These are phyloP conservation scores for Paraplagusia blochii DNA, from an alignment of 2,113 vertebrate species.

Conservation along the genomic window DNA sequence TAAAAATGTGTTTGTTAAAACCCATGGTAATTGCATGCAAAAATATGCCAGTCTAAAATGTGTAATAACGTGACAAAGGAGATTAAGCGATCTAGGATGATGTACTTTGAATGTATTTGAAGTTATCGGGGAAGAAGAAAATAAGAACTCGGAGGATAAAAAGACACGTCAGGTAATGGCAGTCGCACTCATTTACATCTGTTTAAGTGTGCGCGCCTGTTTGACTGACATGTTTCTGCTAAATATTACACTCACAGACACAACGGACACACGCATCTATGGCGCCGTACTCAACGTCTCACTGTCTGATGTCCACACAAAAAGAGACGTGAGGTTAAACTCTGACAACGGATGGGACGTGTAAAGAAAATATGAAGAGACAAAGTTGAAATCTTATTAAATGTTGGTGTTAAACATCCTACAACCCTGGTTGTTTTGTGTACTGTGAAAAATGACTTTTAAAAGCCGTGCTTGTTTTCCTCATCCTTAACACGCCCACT, in stretches of 20 bases:
- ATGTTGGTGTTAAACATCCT: constrained; percentile 21
- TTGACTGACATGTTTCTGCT: constrained; percentile 44
- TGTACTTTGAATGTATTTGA: constrained; percentile 41
- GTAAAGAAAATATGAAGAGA: constrained; percentile 43
- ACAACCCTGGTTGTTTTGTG: constrained; percentile 8
- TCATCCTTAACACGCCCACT: too few species aligned
- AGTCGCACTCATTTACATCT: constrained; percentile 54
- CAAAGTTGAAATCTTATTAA: constrained; percentile 37
- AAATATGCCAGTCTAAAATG: constrained; percentile 42
- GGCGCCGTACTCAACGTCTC: constrained; percentile 16
- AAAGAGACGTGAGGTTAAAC: constrained; percentile 41
- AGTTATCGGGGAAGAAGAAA: constrained; percentile 37
- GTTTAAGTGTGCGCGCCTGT: constrained; percentile 29
- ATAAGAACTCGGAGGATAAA: constrained; percentile 52
- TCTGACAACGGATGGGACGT: constrained; percentile 29
- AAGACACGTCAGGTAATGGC: constrained; percentile 50
- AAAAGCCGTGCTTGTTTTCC: constrained; percentile 34
- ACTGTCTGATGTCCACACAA: constrained; percentile 54
- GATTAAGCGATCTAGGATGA: constrained; percentile 39
- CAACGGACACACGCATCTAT: constrained; percentile 10
- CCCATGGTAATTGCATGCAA: constrained; percentile 50
- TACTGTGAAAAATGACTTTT: constrained; percentile 48
- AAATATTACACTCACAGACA: constrained; percentile 37
- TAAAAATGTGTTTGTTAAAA: constrained; percentile 39
- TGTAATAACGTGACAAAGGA: constrained; percentile 52